Base-by-base conservation (phyloP, 2,113 vertebrate species). In the Pteruthius melanotis region DNA sequence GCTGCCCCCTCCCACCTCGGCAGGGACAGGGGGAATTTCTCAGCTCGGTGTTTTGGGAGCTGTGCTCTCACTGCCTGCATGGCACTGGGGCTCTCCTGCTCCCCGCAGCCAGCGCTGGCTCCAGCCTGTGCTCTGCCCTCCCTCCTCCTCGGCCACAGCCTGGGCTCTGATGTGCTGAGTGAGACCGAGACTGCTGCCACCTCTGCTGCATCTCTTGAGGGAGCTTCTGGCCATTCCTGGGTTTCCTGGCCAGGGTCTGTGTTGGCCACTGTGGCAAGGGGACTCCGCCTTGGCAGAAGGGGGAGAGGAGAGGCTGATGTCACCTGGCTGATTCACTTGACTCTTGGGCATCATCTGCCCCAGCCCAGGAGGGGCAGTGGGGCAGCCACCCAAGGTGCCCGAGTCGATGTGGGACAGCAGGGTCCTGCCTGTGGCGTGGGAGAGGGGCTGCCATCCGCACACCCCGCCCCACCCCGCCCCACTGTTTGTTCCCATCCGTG, bases 371-470 rank as follows among this genome's bases (percentile, higher is more conserved):
- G 74, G 35, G 19, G 12, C 1, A 2, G 3, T 33, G 75, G 64
- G 64, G 70, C 70, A 56, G 42, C 27, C n/a, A 5, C 50, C 6
- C 2, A 3, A 45, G 31, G 21, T 30, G 27, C 12, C 3, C 4
- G 3, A 0, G 1, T 3, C 0, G 2, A 6, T 2, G 9, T 3
- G 76, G 40, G 17, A 20, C n/a, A n/a, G 39, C 5, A 4, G 40
- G 26, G 44, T n/a, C 33, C 37, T 27, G 33, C 13, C 28, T 28
- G 4, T 0, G 0, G 2, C 0, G 2, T 4, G 28, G 37, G 45
- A 53, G 21, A 9, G 60, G 77, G 54, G 66, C 87, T 91, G 75
- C 47, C 61, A 44, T 18, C 59, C 0, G 0, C 45, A 14, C 10
- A 9, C 22, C 45, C 47, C 0, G 0, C 49, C 42, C 45, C 3